Percentiles rank a stretch among this genome's conserved stretches.
These are phyloP conservation scores for Macquaria ambigua DNA, from an alignment of 2,113 vertebrate genomes.

Conservation along the genomic window DNA sequence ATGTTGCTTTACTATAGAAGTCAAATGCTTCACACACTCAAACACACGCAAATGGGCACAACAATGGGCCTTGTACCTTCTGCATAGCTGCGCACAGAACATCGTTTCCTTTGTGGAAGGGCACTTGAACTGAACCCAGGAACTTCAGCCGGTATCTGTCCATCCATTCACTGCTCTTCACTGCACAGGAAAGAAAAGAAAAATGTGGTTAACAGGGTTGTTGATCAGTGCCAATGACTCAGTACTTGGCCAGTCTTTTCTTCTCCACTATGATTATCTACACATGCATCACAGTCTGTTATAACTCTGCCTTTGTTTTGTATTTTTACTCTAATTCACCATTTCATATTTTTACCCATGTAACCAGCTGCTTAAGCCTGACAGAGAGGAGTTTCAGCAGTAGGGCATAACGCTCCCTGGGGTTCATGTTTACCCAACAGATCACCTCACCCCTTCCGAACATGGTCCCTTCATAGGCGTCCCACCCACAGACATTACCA, in stretches of 20 bases:
- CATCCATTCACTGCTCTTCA: constrained; percentile 92
- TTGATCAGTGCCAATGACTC: not conserved
- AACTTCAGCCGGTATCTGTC: constrained; percentile 95
- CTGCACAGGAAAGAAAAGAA: constrained; percentile 65
- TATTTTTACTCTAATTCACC: not conserved
- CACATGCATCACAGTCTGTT: not conserved
- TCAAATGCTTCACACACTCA: not conserved
- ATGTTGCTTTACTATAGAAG: not conserved
- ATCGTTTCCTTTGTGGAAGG: constrained; percentile 97
- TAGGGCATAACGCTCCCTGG: not conserved
- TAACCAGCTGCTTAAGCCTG: not conserved
- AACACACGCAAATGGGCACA: not conserved
- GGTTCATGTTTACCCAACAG: too few species aligned
- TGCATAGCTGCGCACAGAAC: constrained; percentile 99
- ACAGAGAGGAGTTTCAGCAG: not conserved
- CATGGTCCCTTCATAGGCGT: not conserved
- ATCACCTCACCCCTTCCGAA: too few species aligned
- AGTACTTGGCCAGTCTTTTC: not conserved
- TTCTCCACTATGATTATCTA: not conserved
- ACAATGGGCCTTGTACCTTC: constrained; percentile 86
- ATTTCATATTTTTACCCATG: not conserved
- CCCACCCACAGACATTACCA: not conserved
- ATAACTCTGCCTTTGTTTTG: not conserved
- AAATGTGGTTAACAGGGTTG: not conserved
- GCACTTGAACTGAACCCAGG: constrained; percentile 96